phyloP scores from a whole-genome alignment of 2,113 vertebrate genomes.

The Axis porcinus region DNA sequence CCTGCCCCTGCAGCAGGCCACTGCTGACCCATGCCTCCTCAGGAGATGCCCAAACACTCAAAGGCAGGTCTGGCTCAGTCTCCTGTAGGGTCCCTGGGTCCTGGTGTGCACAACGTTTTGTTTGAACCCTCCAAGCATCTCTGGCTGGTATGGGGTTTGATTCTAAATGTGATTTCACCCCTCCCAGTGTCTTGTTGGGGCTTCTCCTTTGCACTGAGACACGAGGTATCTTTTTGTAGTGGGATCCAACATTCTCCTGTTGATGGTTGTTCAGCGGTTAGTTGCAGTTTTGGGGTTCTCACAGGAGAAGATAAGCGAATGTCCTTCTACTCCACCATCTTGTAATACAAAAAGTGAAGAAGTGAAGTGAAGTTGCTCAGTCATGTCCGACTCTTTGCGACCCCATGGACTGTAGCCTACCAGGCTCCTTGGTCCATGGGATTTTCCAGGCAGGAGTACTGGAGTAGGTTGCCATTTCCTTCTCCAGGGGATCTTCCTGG shows the following conservation, averaged over 20 bases:
- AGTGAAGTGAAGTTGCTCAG: no score
- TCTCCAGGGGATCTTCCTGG: no score
- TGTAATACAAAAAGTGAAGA: background rate
- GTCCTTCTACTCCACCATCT: background rate
- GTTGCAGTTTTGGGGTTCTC: background rate
- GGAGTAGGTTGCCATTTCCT: no score
- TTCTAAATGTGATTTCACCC: background rate
- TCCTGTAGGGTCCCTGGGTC: background rate
- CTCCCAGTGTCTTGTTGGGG: background rate
- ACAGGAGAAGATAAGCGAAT: background rate
- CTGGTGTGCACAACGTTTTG: background rate
- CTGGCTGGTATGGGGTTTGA: background rate
- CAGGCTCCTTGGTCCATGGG: no score
- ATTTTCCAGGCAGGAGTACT: no score
- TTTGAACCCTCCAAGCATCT: background rate
- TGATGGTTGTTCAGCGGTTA: background rate
- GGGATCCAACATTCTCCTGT: background rate
- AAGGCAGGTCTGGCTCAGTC: background rate
- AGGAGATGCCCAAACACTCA: background rate
- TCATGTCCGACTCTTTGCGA: no score
- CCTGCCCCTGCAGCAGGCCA: background rate
- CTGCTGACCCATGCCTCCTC: background rate
- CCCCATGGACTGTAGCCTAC: no score
- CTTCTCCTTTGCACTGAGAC: background rate
- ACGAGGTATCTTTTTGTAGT: background rate